phyloP scores from a whole-genome alignment of 2,888 invertebrate species.

The Amiota mariae region DNA sequence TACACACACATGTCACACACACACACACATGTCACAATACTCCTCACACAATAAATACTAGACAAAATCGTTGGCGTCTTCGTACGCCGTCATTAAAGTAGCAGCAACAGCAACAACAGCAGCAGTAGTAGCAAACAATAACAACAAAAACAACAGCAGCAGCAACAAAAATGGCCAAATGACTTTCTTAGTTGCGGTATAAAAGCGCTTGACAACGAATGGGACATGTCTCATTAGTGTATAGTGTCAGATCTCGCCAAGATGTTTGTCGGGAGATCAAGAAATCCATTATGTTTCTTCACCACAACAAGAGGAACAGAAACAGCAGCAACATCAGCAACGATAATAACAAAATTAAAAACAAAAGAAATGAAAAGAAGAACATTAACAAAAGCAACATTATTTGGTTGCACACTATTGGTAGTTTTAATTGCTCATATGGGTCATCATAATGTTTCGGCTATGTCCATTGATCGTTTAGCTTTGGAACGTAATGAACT shows the following conservation, averaged over 20 bases:
- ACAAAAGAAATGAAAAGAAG: constrained; percentile 25
- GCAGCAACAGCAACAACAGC: constrained; percentile 21
- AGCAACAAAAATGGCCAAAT: constrained; percentile 61
- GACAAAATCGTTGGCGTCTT: no score
- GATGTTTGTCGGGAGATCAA: constrained; percentile 70
- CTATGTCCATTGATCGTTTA: constrained; percentile 66
- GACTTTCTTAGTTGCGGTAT: constrained; percentile 70
- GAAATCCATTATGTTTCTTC: constrained; percentile 10
- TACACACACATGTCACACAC: no score
- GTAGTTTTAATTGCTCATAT: constrained; percentile 32
- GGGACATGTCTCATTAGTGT: constrained; percentile 73
- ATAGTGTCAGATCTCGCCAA: constrained; percentile 73
- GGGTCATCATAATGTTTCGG: constrained; percentile 41
- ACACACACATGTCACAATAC: no score
- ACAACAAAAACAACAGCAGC: constrained; percentile 23
- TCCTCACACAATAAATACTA: no score
- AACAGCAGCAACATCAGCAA: constrained; percentile 36
- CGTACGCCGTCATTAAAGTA: neutral
- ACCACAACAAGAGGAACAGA: constrained; percentile 38
- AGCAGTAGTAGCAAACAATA: constrained; percentile 59
- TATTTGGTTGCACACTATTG: constrained; percentile 38
- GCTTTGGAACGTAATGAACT: constrained; percentile 59
- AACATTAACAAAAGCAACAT: constrained; percentile 41
- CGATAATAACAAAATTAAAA: constrained; percentile 27
- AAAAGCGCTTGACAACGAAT: constrained; percentile 71